Percentiles rank a stretch among this genome's conserved stretches.
These are phyloP conservation scores for Teleogryllus oceanicus DNA, from an alignment of 2,888 invertebrate species.

Conservation along the genomic window DNA sequence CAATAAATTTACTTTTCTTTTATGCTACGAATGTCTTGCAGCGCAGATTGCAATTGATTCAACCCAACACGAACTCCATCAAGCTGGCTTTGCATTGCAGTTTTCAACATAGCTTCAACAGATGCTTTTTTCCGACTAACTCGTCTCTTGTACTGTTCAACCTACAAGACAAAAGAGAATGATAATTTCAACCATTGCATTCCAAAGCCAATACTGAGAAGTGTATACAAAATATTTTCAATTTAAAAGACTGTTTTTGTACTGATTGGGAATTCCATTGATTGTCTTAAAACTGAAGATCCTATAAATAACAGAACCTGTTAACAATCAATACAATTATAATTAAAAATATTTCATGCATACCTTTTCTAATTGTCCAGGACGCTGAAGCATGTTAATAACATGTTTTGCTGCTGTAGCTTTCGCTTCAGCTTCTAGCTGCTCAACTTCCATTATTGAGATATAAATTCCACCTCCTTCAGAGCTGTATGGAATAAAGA, in stretches of 20 bases:
- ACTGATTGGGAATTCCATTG: background rate
- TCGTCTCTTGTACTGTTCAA: conserved; percentile 72
- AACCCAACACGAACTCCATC: conserved; percentile 95
- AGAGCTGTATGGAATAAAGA: no score
- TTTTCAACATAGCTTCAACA: conserved; percentile 91
- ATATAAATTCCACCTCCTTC: no score
- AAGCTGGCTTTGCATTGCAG: conserved; percentile 97
- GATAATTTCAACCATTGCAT: background rate
- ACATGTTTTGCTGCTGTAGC: conserved; percentile 78
- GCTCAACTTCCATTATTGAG: conserved; percentile 38
- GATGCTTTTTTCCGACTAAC: conserved; percentile 79
- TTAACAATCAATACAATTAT: no score
- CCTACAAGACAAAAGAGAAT: conserved; percentile 46
- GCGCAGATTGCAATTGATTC: conserved; percentile 79
- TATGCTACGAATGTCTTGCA: conserved; percentile 72
- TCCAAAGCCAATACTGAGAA: background rate
- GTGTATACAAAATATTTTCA: background rate
- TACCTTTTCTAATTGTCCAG: conserved; percentile 92
- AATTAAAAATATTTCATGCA: background rate
- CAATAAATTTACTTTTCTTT: conserved; percentile 60
- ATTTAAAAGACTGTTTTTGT: background rate
- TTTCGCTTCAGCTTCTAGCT: conserved; percentile 70
- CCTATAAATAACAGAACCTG: no score
- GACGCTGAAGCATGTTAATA: conserved; percentile 87
- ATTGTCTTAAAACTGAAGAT: background rate